Percentiles rank a stretch among this genome's conserved stretches.
phyloP scores from a whole-genome alignment of 2,888 invertebrate species.

The Caenorhabditis wallacei region DNA sequence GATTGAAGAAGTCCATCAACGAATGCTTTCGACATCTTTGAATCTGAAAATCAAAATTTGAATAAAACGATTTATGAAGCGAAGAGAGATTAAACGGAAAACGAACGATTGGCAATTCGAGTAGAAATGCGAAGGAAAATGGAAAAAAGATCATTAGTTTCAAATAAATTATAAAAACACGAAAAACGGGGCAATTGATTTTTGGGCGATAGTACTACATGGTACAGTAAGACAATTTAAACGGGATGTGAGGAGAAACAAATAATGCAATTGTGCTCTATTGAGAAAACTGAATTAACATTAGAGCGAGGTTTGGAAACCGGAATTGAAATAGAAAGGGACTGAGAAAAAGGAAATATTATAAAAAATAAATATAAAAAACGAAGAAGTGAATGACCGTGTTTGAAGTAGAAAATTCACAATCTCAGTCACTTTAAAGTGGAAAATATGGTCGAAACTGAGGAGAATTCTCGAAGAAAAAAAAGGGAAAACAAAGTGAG shows the following conservation, averaged over 20 bases:
- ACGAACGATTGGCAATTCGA: background rate
- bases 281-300: background rate
- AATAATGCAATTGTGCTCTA: background rate
- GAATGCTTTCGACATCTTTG: conserved; percentile 73
- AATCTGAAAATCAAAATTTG: conserved; percentile 2
- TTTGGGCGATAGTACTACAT: no score
- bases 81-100: background rate
- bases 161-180: background rate
- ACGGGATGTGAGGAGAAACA: no score
- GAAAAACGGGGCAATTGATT: background rate
- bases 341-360: no score
- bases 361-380: no score
- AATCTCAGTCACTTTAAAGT: no score
- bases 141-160: conserved; percentile 2
- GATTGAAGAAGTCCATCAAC: conserved; percentile 77
- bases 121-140: no score
- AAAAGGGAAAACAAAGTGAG: conserved; percentile 6
- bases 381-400: no score
- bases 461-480: background rate
- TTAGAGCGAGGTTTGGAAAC: no score
- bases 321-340: background rate
- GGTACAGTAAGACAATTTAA: no score
- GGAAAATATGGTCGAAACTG: no score
- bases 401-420: no score
- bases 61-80: background rate